These are phyloP conservation scores for Anguilla marmorata DNA, from an alignment of 2,797 vertebrate genomes.

Conservation along the genomic window DNA sequence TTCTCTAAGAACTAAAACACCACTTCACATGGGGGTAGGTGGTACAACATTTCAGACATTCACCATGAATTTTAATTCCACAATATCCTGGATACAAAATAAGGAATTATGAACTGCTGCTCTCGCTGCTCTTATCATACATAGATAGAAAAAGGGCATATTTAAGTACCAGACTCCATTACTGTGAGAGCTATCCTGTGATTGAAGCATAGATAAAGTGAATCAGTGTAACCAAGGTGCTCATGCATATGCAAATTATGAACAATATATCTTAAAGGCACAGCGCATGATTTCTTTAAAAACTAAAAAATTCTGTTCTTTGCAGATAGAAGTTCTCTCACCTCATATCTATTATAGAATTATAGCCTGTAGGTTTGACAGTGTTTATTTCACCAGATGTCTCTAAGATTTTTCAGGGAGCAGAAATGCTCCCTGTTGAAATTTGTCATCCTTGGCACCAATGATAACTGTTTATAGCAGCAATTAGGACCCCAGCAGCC, in stretches of 20 bases:
- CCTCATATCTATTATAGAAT: background rate
- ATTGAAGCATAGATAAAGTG: background rate
- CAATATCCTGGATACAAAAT: background rate
- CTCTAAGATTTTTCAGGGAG: too few species aligned
- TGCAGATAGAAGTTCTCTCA: background rate
- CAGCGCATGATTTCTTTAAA: background rate
- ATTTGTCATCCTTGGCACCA: background rate
- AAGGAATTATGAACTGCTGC: background rate
- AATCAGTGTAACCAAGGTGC: background rate
- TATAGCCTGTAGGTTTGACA: background rate
- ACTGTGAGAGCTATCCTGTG: background rate
- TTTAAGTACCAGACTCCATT: background rate
- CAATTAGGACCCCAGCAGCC: background rate
- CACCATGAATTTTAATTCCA: background rate
- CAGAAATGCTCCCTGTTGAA: background rate
- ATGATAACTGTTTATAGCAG: background rate
- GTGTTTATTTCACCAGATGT: too few species aligned
- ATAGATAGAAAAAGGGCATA: background rate
- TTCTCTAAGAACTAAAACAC: background rate
- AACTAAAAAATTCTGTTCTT: background rate
- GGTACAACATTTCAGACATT: background rate
- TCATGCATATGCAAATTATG: background rate
- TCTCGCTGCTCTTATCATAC: background rate
- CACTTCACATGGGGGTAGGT: background rate
- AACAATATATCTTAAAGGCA: background rate